Evolutionary conservation across 2,888 invertebrate species (phyloP).

Genomic region (Cephus runcator): DNA sequence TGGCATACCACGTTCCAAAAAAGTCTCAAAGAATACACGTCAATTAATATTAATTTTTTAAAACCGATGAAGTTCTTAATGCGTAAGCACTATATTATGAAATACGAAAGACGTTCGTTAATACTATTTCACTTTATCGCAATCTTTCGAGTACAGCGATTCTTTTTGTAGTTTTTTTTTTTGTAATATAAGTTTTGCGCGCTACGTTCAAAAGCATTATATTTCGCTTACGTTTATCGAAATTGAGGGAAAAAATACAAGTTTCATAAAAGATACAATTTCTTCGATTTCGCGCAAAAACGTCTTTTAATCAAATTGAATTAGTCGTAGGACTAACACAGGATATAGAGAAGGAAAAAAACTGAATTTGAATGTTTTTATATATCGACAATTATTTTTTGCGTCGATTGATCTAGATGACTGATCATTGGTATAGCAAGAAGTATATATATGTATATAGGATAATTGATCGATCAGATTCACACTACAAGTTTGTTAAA

Average conservation of each 20-base stretch:
- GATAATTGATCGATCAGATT: not conserved
- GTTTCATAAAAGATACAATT: not conserved
- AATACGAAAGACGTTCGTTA: not conserved
- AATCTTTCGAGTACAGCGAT: not conserved
- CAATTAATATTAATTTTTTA: not conserved
- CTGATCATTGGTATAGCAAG: not conserved
- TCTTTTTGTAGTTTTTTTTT: not conserved
- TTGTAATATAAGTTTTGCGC: not conserved
- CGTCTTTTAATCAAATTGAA: not conserved
- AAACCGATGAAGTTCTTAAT: not conserved
- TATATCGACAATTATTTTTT: not conserved
- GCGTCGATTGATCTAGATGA: not conserved
- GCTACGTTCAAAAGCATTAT: not conserved
- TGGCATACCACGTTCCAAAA: not conserved
- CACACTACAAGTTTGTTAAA: not conserved
- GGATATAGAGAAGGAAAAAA: not conserved
- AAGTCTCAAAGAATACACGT: not conserved
- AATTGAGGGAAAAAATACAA: not conserved
- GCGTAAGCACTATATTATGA: not conserved
- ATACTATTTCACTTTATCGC: not conserved
- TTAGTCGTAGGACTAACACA: not conserved
- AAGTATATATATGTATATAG: not conserved
- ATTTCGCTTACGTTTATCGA: not conserved
- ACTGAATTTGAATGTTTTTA: not conserved
- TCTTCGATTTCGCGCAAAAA: not conserved